Base-by-base conservation (phyloP, 2,113 vertebrate genomes). In the Pungitius pungitius region DNA sequence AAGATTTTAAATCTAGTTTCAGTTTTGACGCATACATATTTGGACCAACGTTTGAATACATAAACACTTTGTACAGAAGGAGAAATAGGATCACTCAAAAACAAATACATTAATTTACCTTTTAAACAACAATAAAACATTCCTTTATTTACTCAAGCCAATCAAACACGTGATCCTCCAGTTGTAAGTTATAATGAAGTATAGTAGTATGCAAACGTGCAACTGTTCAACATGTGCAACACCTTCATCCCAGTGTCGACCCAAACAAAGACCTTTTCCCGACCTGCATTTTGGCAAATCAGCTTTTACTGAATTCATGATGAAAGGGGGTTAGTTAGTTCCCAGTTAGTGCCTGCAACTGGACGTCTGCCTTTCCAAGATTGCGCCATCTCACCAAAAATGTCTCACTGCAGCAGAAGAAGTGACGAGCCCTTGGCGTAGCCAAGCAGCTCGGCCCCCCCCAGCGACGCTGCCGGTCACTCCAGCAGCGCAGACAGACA, bases 381-480 rank as follows among this genome's bases (percentile, higher is more conserved):
- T 26, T 10, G 22, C 3, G 15, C 27, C 13, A 54, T 33, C 24
- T 13, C 8, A 7, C n/a, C 40, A 47, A 18, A 58, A 12, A 17
- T n/a, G 3, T 45, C 0, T 35, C n/a, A 56, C 6, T 20, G 27
- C 20, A 45, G 26, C 22, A 27, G 27, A 43, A 7, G 4, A 0
- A 58, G 22, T 14, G 33, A 58, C 20, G n/a, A n/a, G n/a, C n/a
- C n/a, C n/a, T n/a, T n/a, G n/a, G n/a, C n/a, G n/a, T n/a, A n/a
- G n/a, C n/a, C n/a, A n/a, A 78, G 68, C 58, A 80, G 60, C 15
- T 30, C 11, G 45, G 26, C 58, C 22, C 58, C 22, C n/a, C 66
- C n/a, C 40, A 62, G 42, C 63, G 57, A 68, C 27, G 37, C 37
- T 49, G 22, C 54, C 61, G 78, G 55, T 71, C 17, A 73, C 18